Evolutionary conservation across 2,797 vertebrate genomes (phyloP).

Genomic region (Poecile montanus): DNA sequence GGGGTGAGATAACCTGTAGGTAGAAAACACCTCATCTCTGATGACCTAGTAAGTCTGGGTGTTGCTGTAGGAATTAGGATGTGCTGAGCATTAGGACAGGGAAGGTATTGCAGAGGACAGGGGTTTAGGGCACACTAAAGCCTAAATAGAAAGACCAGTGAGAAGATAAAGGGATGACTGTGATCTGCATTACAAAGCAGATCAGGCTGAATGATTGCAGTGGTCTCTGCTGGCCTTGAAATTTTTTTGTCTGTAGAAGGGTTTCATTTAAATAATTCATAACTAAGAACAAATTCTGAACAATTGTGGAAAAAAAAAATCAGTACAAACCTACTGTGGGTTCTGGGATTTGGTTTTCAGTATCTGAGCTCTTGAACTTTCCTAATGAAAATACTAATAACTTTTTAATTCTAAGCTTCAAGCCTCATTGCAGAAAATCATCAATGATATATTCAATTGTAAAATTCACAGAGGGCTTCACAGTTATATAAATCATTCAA

Average conservation of each 20-base stretch:
- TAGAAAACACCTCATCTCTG: background rate
- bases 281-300: background rate
- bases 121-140: background rate
- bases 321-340: background rate
- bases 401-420: constrained; percentile 54
- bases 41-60: background rate
- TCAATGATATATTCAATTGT: constrained; percentile 23
- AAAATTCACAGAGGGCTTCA: constrained; percentile 24
- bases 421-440: constrained; percentile 41
- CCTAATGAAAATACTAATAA: constrained; percentile 41
- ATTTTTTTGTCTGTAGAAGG: background rate
- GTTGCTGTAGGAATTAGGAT: background rate
- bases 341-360: background rate
- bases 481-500: constrained; percentile 41
- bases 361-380: constrained; percentile 40
- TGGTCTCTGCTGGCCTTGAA: background rate
- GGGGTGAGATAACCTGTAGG: background rate
- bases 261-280: constrained; percentile 23
- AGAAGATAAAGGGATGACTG: background rate
- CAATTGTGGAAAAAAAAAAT: background rate
- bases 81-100: background rate
- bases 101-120: background rate
- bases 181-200: background rate
- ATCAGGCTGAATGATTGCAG: background rate
- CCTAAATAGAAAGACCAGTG: background rate